Conservation (phyloP, 35 echinoderm and acorn worm genomes). For the Holothuria glaberrima region DNA sequence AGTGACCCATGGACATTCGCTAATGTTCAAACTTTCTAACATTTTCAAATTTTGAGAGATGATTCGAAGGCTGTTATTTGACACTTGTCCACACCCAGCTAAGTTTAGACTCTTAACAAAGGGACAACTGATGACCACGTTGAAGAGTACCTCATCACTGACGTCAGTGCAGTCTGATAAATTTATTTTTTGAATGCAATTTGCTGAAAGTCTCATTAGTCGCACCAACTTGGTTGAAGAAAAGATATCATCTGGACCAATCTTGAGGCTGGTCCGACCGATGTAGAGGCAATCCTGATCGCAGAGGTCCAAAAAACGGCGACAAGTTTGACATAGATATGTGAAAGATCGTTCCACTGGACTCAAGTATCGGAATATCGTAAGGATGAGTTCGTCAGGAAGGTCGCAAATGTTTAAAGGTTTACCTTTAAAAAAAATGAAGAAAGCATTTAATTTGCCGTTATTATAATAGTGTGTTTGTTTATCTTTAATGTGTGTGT, state of each 20-base stretch:
- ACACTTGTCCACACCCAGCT: conserved; percentile 63
- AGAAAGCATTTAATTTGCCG: too few relatives aligned
- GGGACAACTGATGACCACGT: conserved; percentile 37
- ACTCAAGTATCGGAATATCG: conserved; percentile 62
- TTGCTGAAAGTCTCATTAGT: conserved; percentile 36
- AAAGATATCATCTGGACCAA: conserved; percentile 42
- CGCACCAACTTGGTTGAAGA: conserved; percentile 21
- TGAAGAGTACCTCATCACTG: conserved; percentile 62
- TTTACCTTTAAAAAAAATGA: background rate
- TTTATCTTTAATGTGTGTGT: too few relatives aligned
- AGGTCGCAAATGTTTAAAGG: conserved; percentile 23
- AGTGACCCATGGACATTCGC: conserved; percentile 70
- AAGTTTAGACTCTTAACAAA: conserved; percentile 39
- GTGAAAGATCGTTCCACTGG: conserved; percentile 59
- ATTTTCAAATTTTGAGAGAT: conserved; percentile 36
- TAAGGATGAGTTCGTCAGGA: conserved; percentile 70
- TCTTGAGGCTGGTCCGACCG: conserved; percentile 2
- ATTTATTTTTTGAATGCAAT: conserved; percentile 47
- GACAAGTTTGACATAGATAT: conserved; percentile 28
- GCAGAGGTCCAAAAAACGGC: conserved; percentile 12
- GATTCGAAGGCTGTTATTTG: conserved; percentile 62
- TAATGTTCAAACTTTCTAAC: conserved; percentile 65
- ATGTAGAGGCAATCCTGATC: conserved; percentile 1
- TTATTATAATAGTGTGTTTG: too few relatives aligned
- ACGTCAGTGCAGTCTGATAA: conserved; percentile 79